Evolutionary conservation across 1,140 invertebrate genomes (phyloP).

Genomic region (Bombus haemorrhoidalis): DNA sequence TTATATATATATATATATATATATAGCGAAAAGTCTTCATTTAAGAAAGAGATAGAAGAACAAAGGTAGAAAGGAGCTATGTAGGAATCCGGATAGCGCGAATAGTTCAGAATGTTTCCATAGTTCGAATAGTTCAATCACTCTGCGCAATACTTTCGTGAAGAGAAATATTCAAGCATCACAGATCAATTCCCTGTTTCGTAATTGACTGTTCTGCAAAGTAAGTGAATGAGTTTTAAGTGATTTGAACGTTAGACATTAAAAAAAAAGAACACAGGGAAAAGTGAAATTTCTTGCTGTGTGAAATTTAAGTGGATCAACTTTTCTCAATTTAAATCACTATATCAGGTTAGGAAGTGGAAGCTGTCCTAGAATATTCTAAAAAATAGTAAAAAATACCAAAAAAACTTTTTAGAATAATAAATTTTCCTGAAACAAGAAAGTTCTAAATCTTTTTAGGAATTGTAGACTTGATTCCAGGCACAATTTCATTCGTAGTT

Average conservation of each 20-base stretch:
- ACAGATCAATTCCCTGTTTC: background rate
- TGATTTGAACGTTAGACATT: background rate
- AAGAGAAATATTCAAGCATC: background rate
- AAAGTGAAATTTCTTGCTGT: background rate
- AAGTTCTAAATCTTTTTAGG: background rate
- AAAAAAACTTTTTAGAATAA: background rate
- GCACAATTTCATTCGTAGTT: background rate
- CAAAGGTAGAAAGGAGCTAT: background rate
- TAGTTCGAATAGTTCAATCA: slow-evolving; percentile 5
- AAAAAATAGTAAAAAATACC: too few relatives aligned
- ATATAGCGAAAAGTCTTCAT: background rate
- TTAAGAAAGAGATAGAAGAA: background rate
- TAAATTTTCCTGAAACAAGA: background rate
- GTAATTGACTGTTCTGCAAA: background rate
- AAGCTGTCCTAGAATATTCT: too few relatives aligned
- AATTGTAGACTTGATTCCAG: background rate
- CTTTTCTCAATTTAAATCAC: background rate
- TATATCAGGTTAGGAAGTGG: background rate
- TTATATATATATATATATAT: background rate
- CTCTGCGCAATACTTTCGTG: background rate
- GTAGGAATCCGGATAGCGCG: background rate
- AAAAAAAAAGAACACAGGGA: background rate
- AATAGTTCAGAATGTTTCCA: background rate
- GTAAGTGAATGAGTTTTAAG: background rate
- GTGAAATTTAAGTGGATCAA: background rate